Evolutionary conservation across 1,140 invertebrate genomes (phyloP), one percentile per base, ranked within the genome.

Genomic region (Zophobas morio): DNA sequence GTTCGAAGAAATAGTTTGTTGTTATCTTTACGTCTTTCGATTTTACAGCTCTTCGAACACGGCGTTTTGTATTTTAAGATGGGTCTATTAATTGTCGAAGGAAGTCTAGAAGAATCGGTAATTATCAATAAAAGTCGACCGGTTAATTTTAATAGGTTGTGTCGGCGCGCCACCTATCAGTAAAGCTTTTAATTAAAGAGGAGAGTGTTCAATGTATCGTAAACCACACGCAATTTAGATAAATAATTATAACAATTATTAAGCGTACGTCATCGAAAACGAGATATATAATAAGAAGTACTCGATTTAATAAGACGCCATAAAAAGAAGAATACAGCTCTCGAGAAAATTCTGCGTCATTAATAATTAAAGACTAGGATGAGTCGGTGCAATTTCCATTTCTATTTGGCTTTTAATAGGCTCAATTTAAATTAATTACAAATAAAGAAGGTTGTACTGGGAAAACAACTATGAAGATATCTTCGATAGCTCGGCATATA

Each of bases 351-450:
- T 39, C 33, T 66, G 32, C 8, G 1, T 8, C 36, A 36, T 66
- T 42, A 54, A 56, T 79, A 79, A 79, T 79, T 79, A 76, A 78
- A 78, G 47, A 56, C 66, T 35, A 33, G 70, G 73, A 79, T 70
- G 71, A 66, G 75, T 77, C 53, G 78, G 54, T 66, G 70, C 78
- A 79, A 79, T 74, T 79, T 79, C 74, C 70, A 77, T 79, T 79
- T 71, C 78, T 79, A 76, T 79, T 42, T 79, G 60, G 78, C 74
- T 54, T 66, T 76, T 57, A 72, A 75, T 71, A 76, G 70, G 63
- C 53, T 79, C 71, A 79, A 79, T 79, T 79, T 71, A 75, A 75
- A 75, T 78, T 78, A 71, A 76, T 76, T 57, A 63, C 56, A 37
- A 75, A 57, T 57, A 75, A 60, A 75, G 74, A 63, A 75, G 57